phyloP scores from a whole-genome alignment of 2,113 vertebrate species.

The Forbesichthys agassizii region DNA sequence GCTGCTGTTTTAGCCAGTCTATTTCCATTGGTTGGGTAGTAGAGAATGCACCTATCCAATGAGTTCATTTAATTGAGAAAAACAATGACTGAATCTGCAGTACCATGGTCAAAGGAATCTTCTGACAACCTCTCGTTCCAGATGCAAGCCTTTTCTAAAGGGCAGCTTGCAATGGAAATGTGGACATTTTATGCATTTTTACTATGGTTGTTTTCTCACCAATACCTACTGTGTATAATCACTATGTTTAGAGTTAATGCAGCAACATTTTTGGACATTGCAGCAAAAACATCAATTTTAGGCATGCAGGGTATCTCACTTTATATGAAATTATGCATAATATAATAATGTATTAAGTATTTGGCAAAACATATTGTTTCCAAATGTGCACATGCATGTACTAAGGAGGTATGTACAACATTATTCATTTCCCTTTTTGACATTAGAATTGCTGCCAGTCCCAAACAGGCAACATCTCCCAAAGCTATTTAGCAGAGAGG shows the following conservation, averaged over 20 bases:
- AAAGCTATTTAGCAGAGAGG: constrained; percentile 10
- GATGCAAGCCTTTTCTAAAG: constrained; percentile 41
- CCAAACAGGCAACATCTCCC: constrained; percentile 2
- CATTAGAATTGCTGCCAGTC: neutral
- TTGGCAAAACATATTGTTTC: too few relatives aligned
- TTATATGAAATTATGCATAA: too few relatives aligned
- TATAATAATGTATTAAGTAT: too few relatives aligned
- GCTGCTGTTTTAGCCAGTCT: constrained; percentile 58
- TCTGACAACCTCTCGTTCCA: constrained; percentile 71
- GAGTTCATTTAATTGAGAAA: constrained; percentile 75
- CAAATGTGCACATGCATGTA: too few relatives aligned
- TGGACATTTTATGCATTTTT: constrained; percentile 13
- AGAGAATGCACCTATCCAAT: constrained; percentile 49
- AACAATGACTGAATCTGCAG: constrained; percentile 73
- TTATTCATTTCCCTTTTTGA: neutral
- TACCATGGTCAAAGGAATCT: constrained; percentile 58
- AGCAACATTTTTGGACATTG: too few relatives aligned
- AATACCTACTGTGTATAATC: constrained; percentile 3
- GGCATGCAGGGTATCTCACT: too few relatives aligned
- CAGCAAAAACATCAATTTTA: too few relatives aligned
- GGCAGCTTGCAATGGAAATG: constrained; percentile 52
- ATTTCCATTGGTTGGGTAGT: constrained; percentile 51
- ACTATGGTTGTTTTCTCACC: too few relatives aligned
- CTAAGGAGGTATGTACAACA: too few relatives aligned
- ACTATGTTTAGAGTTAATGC: too few relatives aligned